These are phyloP conservation scores for Gymnocheta viridis DNA, from an alignment of 2,888 invertebrate species.

Conservation along the genomic window DNA sequence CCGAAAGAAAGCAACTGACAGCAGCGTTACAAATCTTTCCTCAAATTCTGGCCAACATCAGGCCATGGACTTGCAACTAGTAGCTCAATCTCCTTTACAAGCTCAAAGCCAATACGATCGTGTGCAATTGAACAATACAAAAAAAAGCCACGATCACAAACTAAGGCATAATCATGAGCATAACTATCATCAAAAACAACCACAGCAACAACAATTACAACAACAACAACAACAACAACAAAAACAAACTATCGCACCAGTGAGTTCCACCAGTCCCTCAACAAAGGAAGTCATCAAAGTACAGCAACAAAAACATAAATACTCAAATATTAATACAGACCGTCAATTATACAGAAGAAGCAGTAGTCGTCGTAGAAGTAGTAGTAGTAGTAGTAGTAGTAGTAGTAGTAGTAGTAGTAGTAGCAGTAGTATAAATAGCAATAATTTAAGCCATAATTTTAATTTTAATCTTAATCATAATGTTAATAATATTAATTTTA, in stretches of 20 bases:
- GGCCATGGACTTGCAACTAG: slow-evolving; percentile 76
- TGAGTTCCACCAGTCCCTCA: slow-evolving; percentile 36
- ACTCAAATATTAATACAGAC: slow-evolving; percentile 79
- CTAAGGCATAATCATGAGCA: slow-evolving; percentile 62
- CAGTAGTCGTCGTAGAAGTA: slow-evolving; percentile 2
- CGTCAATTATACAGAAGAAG: slow-evolving; percentile 71
- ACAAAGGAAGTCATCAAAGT: slow-evolving; percentile 26
- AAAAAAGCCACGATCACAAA: slow-evolving; percentile 52
- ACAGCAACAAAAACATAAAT: slow-evolving; percentile 78
- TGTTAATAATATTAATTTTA: slow-evolving; percentile 73
- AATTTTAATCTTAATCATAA: slow-evolving; percentile 58
- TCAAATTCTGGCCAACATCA: slow-evolving; percentile 31
- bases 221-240: slow-evolving; percentile 59
- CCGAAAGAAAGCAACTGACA: slow-evolving; percentile 75
- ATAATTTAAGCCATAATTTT: slow-evolving; percentile 48
- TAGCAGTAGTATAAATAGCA: slow-evolving; percentile 31
- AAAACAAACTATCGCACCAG: slow-evolving; percentile 50
- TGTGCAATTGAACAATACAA: background rate
- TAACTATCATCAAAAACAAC: slow-evolving; percentile 63
- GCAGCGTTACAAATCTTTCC: slow-evolving; percentile 37
- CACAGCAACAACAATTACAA: no score
- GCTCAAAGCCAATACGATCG: slow-evolving; percentile 62
- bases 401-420: slow-evolving; percentile 71
- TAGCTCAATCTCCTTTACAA: slow-evolving; percentile 71
- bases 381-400: slow-evolving; percentile 70